phyloP scores from a whole-genome alignment of 2,797 vertebrate genomes.

The Trichosurus vulpecula region DNA sequence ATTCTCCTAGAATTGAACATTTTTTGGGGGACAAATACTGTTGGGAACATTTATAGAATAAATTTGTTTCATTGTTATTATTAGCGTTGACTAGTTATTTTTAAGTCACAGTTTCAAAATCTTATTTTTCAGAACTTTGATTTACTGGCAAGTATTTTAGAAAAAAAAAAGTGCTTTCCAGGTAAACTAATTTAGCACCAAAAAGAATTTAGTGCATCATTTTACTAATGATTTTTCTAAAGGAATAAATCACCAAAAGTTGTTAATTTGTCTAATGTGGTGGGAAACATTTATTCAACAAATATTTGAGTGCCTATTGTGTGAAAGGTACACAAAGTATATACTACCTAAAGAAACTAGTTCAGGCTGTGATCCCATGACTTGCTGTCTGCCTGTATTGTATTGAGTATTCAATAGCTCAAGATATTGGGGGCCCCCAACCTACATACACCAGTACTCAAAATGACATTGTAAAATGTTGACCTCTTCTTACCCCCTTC shows the following conservation, averaged over 20 bases:
- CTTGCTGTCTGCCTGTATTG: background rate
- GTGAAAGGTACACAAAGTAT: background rate
- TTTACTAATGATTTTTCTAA: background rate
- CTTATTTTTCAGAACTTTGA: background rate
- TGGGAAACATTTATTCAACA: background rate
- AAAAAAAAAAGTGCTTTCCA: background rate
- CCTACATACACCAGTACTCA: background rate
- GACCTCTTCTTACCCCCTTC: background rate
- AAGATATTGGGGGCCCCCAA: background rate
- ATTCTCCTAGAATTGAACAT: slow-evolving; percentile 16
- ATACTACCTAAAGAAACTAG: background rate
- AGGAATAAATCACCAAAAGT: background rate
- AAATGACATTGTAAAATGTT: background rate
- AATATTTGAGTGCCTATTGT: background rate
- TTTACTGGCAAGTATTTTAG: background rate
- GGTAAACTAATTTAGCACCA: slow-evolving; percentile 2
- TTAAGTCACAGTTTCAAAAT: slow-evolving; percentile 18
- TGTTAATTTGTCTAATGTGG: background rate
- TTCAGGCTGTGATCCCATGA: slow-evolving; percentile 1
- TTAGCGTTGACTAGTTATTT: background rate
- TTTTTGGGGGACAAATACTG: background rate
- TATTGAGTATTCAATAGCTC: background rate
- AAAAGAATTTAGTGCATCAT: slow-evolving; percentile 4
- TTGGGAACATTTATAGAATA: slow-evolving; percentile 19
- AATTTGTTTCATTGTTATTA: slow-evolving; percentile 13